A percentile compares a stretch with the other conserved stretches of the same genome.
Evolutionary conservation across 2,797 vertebrate species (phyloP).

Genomic region (Otolemur crassicaudatus): DNA sequence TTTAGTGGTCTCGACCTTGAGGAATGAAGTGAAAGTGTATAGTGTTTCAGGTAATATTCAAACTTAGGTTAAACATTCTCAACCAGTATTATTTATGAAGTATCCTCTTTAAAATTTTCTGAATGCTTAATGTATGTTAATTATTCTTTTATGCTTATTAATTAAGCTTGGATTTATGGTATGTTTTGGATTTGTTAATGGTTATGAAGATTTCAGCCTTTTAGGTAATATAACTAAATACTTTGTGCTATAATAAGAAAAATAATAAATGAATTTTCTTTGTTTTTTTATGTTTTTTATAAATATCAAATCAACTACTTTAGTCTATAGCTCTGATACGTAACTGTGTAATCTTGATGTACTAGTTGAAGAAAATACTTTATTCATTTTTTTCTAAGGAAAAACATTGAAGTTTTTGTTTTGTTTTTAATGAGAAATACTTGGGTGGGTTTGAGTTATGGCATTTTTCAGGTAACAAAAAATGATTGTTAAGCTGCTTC

Average conservation of each 20-base stretch:
- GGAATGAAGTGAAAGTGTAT: constrained; percentile 42
- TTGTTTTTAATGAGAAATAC: constrained; percentile 48
- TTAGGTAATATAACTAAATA: not conserved
- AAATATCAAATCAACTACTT: not conserved
- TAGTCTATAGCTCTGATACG: not conserved
- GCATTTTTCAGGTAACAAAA: not conserved
- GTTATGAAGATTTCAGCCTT: not conserved
- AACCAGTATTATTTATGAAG: constrained; percentile 40
- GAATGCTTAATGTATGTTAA: not conserved
- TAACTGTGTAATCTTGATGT: not conserved
- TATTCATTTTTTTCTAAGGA: constrained; percentile 40
- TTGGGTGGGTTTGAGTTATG: not conserved
- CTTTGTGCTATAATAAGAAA: not conserved
- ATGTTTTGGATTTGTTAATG: constrained; percentile 24
- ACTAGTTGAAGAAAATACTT: constrained; percentile 9
- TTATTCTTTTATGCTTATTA: constrained; percentile 5
- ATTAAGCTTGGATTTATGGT: constrained; percentile 34
- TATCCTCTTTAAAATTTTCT: constrained; percentile 31
- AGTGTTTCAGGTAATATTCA: constrained; percentile 39
- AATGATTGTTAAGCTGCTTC: not conserved
- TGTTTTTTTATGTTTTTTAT: not conserved
- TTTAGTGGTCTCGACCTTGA: constrained; percentile 24
- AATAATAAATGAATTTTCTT: constrained; percentile 21
- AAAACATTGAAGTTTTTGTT: constrained; percentile 5
- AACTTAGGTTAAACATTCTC: not conserved